These are phyloP conservation scores for Takifugu ocellatus DNA, from an alignment of 2,797 vertebrate genomes.

Conservation along the genomic window DNA sequence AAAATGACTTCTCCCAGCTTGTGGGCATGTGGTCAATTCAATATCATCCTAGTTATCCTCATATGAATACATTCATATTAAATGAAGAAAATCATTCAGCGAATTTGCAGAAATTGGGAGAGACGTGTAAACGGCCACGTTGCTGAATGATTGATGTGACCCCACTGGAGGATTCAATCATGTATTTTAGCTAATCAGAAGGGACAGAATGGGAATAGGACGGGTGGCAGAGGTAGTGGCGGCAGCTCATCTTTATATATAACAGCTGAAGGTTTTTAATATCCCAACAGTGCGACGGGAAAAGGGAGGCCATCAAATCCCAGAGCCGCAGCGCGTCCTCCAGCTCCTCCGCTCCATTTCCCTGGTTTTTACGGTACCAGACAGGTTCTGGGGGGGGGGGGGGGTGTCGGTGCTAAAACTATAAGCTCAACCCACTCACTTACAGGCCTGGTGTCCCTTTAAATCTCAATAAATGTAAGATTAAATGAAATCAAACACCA, in stretches of 20 bases:
- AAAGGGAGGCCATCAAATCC: conserved; percentile 16
- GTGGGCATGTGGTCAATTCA: conserved; percentile 43
- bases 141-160: conserved; percentile 47
- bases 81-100: conserved; percentile 31
- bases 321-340: background rate
- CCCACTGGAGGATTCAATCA: conserved; percentile 36
- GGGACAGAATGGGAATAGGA: conserved; percentile 31
- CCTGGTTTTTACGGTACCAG: conserved; percentile 2
- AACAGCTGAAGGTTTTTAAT: conserved; percentile 23
- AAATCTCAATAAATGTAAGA: too few species aligned
- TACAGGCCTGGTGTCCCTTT: too few species aligned
- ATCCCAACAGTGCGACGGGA: conserved; percentile 9
- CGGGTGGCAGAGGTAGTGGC: conserved; percentile 17
- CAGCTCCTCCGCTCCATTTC: background rate
- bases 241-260: conserved; percentile 28
- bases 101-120: too few species aligned
- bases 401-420: too few species aligned
- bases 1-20: conserved; percentile 49
- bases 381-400: too few species aligned
- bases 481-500: too few species aligned
- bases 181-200: conserved; percentile 50
- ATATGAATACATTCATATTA: conserved; percentile 46
- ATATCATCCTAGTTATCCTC: conserved; percentile 47
- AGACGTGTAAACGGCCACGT: background rate
- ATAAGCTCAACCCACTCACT: too few species aligned